These are phyloP conservation scores for Melanogrammus aeglefinus DNA, from an alignment of 2,797 vertebrate genomes.

Conservation along the genomic window DNA sequence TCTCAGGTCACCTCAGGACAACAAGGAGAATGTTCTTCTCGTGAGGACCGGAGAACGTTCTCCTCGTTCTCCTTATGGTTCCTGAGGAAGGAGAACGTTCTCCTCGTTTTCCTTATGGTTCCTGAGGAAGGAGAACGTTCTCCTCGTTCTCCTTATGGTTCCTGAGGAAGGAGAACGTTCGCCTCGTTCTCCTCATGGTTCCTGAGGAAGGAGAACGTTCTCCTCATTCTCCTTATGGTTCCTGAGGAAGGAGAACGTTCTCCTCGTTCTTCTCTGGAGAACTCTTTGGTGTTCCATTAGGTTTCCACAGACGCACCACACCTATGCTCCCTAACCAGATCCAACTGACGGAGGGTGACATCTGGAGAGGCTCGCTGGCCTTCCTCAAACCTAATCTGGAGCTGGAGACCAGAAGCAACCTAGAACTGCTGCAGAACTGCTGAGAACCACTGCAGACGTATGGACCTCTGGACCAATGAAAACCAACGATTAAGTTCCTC, in stretches of 20 bases:
- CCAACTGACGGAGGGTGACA: slow-evolving; percentile 74
- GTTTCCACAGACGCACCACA: slow-evolving; percentile 71
- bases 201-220: no score
- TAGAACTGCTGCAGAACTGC: not conserved
- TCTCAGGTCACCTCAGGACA: no score
- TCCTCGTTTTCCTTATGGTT: no score
- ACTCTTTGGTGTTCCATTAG: slow-evolving; percentile 66
- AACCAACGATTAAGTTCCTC: slow-evolving; percentile 60
- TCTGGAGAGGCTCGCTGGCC: slow-evolving; percentile 72
- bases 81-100: slow-evolving; percentile 45
- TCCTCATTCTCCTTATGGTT: no score
- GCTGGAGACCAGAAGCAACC: slow-evolving; percentile 73
- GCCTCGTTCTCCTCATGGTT: no score
- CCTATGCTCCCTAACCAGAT: slow-evolving; percentile 72
- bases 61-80: slow-evolving; percentile 42
- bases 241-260: no score
- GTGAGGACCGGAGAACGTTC: no score
- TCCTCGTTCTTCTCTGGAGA: slow-evolving; percentile 23
- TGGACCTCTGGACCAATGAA: slow-evolving; percentile 8
- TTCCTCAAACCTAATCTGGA: slow-evolving; percentile 72
- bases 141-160: slow-evolving; percentile 42
- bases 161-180: slow-evolving; percentile 45
- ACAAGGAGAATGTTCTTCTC: slow-evolving; percentile 17
- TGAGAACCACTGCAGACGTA: no score
- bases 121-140: no score